phyloP scores from a whole-genome alignment of 2,797 vertebrate genomes.

The Antennarius maculatus region DNA sequence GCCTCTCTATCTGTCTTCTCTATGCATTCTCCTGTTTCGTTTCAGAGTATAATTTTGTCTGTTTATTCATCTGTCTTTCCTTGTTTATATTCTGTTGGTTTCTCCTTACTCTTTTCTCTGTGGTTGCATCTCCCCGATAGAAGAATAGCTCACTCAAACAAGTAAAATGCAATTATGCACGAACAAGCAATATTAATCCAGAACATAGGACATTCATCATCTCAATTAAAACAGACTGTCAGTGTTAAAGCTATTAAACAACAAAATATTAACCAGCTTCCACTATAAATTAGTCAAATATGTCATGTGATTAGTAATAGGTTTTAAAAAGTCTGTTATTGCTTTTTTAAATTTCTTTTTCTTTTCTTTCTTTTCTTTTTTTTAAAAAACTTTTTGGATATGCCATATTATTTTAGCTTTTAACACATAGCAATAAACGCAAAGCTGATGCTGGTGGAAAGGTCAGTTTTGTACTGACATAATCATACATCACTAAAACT shows the following conservation, averaged over 20 bases:
- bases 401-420: background rate
- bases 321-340: slow-evolving; percentile 11
- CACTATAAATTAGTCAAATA: slow-evolving; percentile 33
- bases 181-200: slow-evolving; percentile 63
- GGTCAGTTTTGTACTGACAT: too few relatives aligned
- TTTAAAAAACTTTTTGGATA: too few relatives aligned
- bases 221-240: slow-evolving; percentile 61
- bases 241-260: slow-evolving; percentile 35
- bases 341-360: background rate
- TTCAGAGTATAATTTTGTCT: slow-evolving; percentile 22
- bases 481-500: too few relatives aligned
- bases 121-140: slow-evolving; percentile 21
- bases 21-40: slow-evolving; percentile 24
- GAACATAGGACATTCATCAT: slow-evolving; percentile 54
- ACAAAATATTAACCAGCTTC: slow-evolving; percentile 27
- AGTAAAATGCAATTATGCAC: slow-evolving; percentile 69
- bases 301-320: slow-evolving; percentile 13
- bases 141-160: slow-evolving; percentile 53
- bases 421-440: background rate
- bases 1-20: slow-evolving; percentile 45
- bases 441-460: too few relatives aligned
- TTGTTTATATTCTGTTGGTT: slow-evolving; percentile 32
- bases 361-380: too few relatives aligned
- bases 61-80: slow-evolving; percentile 32
- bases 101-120: slow-evolving; percentile 14